Base-by-base conservation (phyloP, 2,797 vertebrate genomes). In the Apogon talboti region DNA sequence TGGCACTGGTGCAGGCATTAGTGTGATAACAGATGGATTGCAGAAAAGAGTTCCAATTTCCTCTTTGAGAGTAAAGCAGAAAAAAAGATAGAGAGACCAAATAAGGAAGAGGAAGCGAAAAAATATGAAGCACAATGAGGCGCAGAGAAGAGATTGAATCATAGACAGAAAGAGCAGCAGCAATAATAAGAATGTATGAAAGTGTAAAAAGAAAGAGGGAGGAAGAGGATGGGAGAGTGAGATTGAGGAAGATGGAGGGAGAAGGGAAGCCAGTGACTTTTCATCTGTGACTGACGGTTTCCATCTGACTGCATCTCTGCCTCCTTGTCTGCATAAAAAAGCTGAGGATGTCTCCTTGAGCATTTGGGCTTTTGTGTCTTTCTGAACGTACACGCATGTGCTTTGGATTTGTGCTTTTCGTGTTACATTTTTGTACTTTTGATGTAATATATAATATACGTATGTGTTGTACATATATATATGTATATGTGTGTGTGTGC, bases 211-310 rank as follows among this genome's bases (percentile, higher is more conserved):
- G 47, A 47, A 56, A 15, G 43, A 55, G 52, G 42, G 49, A 38
- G 61, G 19, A 64, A 48, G 66, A 67, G 57, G 59, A 49, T 28
- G 53, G 45, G 43, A 71, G 59, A 70, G 47, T 35, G 60, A 58
- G 51, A 28, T 28, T 28, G 24, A 58, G 28, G 56, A 55, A 63
- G 61, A 35, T 21, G 15, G 63, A 67, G 55, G 54, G 57, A 56
- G 59, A 66, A 60, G 67, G 59, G 73, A 80, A 78, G 78, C 73
- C 64, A 46, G 80, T 83, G 89, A 90, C 88, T 88, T 87, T 89
- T 90, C 88, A 87, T 91, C 85, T 91, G 89, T 91, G 89, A 91
- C 89, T 90, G 90, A 86, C 76, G 66, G 65, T 85, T 89, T 90
- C 85, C 85, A 81, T 90, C 67, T 79, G 84, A 88, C 84, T 89